Conservation (phyloP, 2,888 invertebrate genomes). For the Ectemnius lituratus region DNA sequence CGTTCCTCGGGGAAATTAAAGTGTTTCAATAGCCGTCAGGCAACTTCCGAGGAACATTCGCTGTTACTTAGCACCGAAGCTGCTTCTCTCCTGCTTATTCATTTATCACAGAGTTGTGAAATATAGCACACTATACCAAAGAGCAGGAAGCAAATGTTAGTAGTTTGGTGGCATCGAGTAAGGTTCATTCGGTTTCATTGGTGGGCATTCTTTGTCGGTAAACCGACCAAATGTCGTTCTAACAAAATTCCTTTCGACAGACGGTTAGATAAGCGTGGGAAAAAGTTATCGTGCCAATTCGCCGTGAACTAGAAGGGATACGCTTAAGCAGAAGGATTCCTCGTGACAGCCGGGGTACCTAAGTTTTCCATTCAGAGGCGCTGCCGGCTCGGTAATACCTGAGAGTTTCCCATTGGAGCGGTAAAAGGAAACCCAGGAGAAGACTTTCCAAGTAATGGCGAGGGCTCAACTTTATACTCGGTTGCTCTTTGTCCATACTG, state of each 20-base stretch:
- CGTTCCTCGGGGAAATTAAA: constrained; percentile 46
- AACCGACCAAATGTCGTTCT: too few relatives aligned
- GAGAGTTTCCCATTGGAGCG: constrained; percentile 37
- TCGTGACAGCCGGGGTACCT: constrained; percentile 11
- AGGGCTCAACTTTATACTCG: constrained; percentile 49
- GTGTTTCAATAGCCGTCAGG: constrained; percentile 38
- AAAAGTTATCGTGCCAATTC: not conserved
- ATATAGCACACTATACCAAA: too few relatives aligned
- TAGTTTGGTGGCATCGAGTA: too few relatives aligned
- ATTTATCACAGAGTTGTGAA: not conserved
- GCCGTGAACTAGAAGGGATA: not conserved
- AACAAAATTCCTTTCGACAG: too few relatives aligned
- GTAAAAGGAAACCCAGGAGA: constrained; percentile 28
- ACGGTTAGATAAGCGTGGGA: too few relatives aligned
- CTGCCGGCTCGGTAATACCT: constrained; percentile 32
- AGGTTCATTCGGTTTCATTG: too few relatives aligned
- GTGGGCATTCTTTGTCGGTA: too few relatives aligned
- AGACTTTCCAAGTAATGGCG: constrained; percentile 46
- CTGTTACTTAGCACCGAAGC: constrained; percentile 16
- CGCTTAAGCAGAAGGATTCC: constrained; percentile 21
- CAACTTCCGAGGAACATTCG: constrained; percentile 32
- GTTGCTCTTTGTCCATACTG: constrained; percentile 40
- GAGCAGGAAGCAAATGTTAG: too few relatives aligned
- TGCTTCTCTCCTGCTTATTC: constrained; percentile 3
- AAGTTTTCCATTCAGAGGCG: constrained; percentile 23